Base-by-base conservation (phyloP, 1,140 invertebrate species). In the Marisa cornuarietis region DNA sequence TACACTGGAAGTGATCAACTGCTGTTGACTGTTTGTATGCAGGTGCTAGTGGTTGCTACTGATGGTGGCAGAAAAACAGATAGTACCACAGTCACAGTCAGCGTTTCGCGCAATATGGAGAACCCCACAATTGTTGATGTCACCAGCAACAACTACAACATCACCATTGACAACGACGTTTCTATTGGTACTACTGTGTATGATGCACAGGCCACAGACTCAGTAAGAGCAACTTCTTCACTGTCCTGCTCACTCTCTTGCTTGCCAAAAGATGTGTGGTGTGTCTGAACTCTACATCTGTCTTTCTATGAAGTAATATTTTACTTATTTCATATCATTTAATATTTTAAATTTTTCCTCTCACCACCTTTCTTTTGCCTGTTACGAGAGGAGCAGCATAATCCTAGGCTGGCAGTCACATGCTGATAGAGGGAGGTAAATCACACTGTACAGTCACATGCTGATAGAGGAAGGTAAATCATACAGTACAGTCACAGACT, bases 51-150 rank as follows among this genome's bases (percentile, higher is more conserved):
- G 18, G 76, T 63, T 22, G 83, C 82, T 18, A 63, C 58, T 61
- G 84, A 85, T 76, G 42, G 71, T 24, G 79, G 81, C 76, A 65
- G 66, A 22, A 52, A 49, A 52, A 26, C 49, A 49, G 71, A 62
- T 18, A 62, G n/a, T 62, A 79, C 85, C 20, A 79, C 66, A 68
- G 84, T 88, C 5, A 77, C 52, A 8, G 87, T 88, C n/a, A 83
- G 52, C 1, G 86, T 88, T 69, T 85, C 84, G 58, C 79, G 85
- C 7, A 92, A 92, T 76, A 85, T 87, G 58, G 80, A 85, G 54
- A 31, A 65, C 8, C 84, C 83, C 18, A 16, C 11, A 13, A 84
- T 85, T 66, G 51, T 42, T 22, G 75, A 68, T 54, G 71, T 73
- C 11, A 42, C n/a, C 24, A 52, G 42, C 13, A 49, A 16, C 7